Evolutionary conservation across 2,888 invertebrate species (phyloP).

Genomic region (Drosophila austrosaltans): DNA sequence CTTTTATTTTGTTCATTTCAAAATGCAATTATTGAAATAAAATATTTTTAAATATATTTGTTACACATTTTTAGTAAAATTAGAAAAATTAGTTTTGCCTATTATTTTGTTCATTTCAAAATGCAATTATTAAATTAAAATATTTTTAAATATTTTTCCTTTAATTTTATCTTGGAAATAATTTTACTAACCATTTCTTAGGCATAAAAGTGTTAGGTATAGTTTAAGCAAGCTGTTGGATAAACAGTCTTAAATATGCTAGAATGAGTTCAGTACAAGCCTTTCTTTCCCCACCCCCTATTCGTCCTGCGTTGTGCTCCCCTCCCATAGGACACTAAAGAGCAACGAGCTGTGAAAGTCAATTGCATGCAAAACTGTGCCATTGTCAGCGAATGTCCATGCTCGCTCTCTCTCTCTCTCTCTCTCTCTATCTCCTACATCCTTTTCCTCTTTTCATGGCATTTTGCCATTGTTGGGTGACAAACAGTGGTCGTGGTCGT

Average conservation of each 20-base stretch:
- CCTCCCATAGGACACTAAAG: constrained; percentile 63
- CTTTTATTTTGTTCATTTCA: too few species aligned
- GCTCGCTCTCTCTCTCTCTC: not conserved
- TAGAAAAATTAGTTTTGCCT: too few species aligned
- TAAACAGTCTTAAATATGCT: not conserved
- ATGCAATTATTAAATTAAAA: too few species aligned
- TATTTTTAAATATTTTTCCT: too few species aligned
- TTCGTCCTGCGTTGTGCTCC: constrained; percentile 18
- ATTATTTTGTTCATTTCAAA: too few species aligned
- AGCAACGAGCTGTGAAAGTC: constrained; percentile 79
- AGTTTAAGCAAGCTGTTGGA: not conserved
- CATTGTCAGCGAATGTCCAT: constrained; percentile 65
- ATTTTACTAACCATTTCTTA: not conserved
- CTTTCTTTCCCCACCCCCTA: constrained; percentile 4
- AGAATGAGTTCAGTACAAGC: not conserved
- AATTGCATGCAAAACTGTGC: constrained; percentile 80
- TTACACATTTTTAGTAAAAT: too few species aligned
- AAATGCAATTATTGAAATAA: too few species aligned
- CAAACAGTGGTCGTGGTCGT: constrained; percentile 45
- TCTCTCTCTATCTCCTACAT: constrained; percentile 8
- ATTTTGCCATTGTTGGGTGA: constrained; percentile 55
- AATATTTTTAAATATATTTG: too few species aligned
- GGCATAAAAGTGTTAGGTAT: not conserved
- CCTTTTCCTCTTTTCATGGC: constrained; percentile 15
- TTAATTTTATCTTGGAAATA: not conserved